Percentiles rank a stretch among this genome's conserved stretches.
phyloP scores from a whole-genome alignment of 2,113 vertebrate genomes.

The Hippocampus zosterae region DNA sequence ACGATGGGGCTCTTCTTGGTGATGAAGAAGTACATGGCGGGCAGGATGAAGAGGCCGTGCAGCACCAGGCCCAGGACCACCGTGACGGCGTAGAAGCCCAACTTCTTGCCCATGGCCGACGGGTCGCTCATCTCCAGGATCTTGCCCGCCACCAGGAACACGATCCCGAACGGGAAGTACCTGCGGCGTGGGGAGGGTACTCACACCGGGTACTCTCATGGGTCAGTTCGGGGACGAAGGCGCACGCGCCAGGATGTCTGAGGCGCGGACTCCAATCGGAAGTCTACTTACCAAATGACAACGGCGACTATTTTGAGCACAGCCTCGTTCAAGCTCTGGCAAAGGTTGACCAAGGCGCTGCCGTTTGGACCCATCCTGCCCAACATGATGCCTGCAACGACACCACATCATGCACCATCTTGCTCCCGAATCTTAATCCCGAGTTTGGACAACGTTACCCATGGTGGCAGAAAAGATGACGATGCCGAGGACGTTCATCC shows the following conservation, averaged over 20 bases:
- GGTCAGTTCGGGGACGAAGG: too few relatives aligned
- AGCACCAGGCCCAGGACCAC: constrained; percentile 91
- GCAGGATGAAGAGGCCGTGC: constrained; percentile 90
- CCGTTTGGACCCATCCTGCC: constrained; percentile 95
- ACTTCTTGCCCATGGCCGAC: constrained; percentile 87
- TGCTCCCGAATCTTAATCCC: too few relatives aligned
- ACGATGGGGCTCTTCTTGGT: constrained; percentile 96
- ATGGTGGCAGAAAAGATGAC: constrained; percentile 97
- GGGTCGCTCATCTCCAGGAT: constrained; percentile 98
- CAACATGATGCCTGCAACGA: constrained; percentile 86
- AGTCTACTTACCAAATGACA: constrained; percentile 81
- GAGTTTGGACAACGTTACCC: constrained; percentile 70
- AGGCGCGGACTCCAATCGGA: too few relatives aligned
- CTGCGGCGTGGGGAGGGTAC: constrained; percentile 49
- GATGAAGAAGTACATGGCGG: constrained; percentile 94
- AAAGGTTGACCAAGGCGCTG: constrained; percentile 90
- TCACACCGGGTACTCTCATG: neutral
- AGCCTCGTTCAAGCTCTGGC: constrained; percentile 93
- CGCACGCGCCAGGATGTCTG: too few relatives aligned
- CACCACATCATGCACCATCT: neutral
- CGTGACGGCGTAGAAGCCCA: constrained; percentile 92
- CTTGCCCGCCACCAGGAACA: constrained; percentile 95
- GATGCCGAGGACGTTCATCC: constrained; percentile 96
- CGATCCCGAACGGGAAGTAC: constrained; percentile 97
- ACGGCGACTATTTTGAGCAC: constrained; percentile 95